These are phyloP conservation scores for Podabrus alpinus DNA, from an alignment of 2,888 invertebrate species.

Conservation along the genomic window DNA sequence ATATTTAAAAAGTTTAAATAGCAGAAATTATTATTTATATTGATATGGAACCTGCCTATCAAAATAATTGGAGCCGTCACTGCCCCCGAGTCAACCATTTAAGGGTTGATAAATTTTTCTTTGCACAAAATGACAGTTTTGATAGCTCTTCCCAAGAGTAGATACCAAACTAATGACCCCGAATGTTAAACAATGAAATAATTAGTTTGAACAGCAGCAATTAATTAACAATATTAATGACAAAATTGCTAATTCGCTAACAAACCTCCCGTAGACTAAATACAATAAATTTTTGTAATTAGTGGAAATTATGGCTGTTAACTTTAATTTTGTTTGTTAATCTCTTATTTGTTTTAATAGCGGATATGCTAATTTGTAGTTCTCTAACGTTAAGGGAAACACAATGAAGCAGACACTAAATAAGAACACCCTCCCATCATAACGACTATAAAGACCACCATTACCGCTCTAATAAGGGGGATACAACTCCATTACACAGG, in stretches of 20 bases:
- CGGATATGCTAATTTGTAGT: constrained; percentile 46
- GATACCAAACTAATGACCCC: not conserved
- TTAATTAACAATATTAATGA: not conserved
- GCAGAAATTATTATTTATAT: too few species aligned
- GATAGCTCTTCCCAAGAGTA: not conserved
- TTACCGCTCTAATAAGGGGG: constrained; percentile 51
- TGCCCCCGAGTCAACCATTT: not conserved
- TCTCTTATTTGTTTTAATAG: constrained; percentile 23
- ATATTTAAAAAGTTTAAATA: too few species aligned
- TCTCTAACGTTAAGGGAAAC: constrained; percentile 41
- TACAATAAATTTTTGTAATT: not conserved
- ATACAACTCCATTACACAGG: constrained; percentile 49
- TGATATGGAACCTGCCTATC: too few species aligned
- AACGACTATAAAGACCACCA: constrained; percentile 51
- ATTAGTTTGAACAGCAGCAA: not conserved
- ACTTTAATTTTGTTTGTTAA: constrained; percentile 11
- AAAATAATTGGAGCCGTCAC: not conserved
- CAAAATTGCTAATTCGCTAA: not conserved
- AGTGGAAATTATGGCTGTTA: not conserved
- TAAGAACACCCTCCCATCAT: constrained; percentile 47
- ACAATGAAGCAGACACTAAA: constrained; percentile 52
- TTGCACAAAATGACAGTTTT: not conserved
- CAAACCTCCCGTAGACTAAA: not conserved
- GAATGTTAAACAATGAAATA: not conserved
- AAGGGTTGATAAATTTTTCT: not conserved